Percentiles rank a stretch among this genome's conserved stretches.
phyloP scores from a whole-genome alignment of 2,797 vertebrate genomes.

The Cirrhinus molitorella region DNA sequence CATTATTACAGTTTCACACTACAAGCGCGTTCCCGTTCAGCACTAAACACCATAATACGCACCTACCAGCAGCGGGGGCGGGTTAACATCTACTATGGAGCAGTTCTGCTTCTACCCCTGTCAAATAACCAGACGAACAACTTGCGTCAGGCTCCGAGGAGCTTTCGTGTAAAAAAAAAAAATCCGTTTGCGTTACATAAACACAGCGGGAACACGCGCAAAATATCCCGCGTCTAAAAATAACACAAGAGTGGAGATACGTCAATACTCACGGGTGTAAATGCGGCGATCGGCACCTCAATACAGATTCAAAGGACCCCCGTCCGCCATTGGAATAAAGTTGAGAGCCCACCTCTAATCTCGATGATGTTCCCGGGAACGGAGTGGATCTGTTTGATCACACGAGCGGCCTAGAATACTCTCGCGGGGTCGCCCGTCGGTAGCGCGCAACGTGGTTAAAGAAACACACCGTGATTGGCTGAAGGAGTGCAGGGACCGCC shows the following conservation, averaged over 20 bases:
- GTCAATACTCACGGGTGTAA: constrained; percentile 68
- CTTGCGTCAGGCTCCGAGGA: background rate
- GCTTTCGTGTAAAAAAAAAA: background rate
- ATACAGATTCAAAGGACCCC: constrained; percentile 31
- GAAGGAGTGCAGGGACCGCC: constrained; percentile 35
- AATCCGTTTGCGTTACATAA: constrained; percentile 72
- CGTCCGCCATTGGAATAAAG: constrained; percentile 59
- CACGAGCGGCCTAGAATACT: constrained; percentile 55
- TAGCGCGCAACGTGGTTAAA: constrained; percentile 58
- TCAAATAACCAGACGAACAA: constrained; percentile 3
- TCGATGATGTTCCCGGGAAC: constrained; percentile 34
- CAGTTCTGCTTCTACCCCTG: background rate
- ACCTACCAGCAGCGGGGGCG: background rate
- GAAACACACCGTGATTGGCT: constrained; percentile 56
- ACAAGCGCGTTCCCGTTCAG: constrained; percentile 17
- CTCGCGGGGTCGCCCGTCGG: constrained; percentile 52
- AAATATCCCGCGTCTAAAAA: constrained; percentile 48
- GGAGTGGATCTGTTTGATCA: constrained; percentile 44
- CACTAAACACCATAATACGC: background rate
- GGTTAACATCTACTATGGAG: background rate
- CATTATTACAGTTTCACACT: constrained; percentile 15
- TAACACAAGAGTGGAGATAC: constrained; percentile 61
- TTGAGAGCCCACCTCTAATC: constrained; percentile 45
- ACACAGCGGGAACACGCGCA: constrained; percentile 72
- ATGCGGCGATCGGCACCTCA: constrained; percentile 11